These are phyloP conservation scores for Catocala nupta DNA, from an alignment of 2,888 invertebrate species.

Conservation along the genomic window DNA sequence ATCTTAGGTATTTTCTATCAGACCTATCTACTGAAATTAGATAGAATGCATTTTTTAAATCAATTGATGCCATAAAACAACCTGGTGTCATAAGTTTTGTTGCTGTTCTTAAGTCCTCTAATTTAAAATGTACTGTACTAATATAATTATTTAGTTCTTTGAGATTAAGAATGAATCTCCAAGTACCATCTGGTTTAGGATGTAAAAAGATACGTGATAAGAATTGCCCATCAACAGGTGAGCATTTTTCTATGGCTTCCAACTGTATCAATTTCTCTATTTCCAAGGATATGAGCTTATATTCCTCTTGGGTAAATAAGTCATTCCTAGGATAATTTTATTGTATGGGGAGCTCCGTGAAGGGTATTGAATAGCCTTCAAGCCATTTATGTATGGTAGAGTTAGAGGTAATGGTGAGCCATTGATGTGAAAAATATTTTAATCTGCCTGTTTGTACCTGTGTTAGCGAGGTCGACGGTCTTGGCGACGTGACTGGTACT, in stretches of 20 bases:
- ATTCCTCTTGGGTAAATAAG: not conserved
- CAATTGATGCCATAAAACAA: constrained; percentile 28
- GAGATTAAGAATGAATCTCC: constrained; percentile 26
- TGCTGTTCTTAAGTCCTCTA: constrained; percentile 36
- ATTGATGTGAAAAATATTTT: no score
- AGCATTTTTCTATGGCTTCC: not conserved
- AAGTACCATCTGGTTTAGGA: constrained; percentile 25
- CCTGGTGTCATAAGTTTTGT: constrained; percentile 23
- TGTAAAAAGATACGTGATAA: constrained; percentile 26
- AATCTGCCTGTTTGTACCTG: no score
- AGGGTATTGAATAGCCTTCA: no score
- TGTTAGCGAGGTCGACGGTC: no score
- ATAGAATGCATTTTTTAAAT: constrained; percentile 33
- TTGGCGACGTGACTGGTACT: no score
- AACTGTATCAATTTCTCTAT: not conserved
- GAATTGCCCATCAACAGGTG: constrained; percentile 16
- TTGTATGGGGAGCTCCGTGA: no score
- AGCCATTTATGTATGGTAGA: no score
- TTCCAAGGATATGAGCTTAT: not conserved
- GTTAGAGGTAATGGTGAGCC: no score
- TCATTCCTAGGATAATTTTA: constrained; percentile 8
- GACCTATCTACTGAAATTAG: constrained; percentile 10
- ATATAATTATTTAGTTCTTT: constrained; percentile 28
- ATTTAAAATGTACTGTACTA: constrained; percentile 29
- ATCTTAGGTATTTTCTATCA: constrained; percentile 15